Percentiles rank a stretch among this genome's conserved stretches.
Conservation (phyloP, 1,140 invertebrate genomes). For the Hyphantria cunea region DNA sequence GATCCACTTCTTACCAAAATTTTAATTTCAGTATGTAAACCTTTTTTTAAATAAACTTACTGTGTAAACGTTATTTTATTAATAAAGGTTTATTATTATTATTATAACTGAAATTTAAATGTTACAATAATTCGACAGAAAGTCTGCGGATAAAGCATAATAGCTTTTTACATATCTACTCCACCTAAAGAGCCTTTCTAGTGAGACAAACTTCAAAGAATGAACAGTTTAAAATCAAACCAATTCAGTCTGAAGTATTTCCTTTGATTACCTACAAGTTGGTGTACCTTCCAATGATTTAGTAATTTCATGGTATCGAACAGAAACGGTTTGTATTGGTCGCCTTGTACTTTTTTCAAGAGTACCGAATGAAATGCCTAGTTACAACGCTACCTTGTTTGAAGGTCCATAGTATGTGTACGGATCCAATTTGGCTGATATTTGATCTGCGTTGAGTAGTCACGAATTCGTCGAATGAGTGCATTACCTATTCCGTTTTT, state of each 20-base stretch:
- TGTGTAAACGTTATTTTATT: too few relatives aligned
- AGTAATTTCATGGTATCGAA: slow-evolving; percentile 39
- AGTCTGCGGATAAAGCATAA: neutral
- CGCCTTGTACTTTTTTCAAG: slow-evolving; percentile 26
- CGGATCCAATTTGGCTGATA: slow-evolving; percentile 39
- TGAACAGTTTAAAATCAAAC: slow-evolving; percentile 21
- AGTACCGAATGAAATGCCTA: slow-evolving; percentile 30
- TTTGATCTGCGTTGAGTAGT: slow-evolving; percentile 45
- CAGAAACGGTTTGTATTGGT: slow-evolving; percentile 24
- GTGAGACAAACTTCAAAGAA: slow-evolving; percentile 7
- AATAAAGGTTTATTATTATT: too few relatives aligned
- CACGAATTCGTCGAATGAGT: slow-evolving; percentile 33
- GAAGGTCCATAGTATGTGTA: slow-evolving; percentile 13
- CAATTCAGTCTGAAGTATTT: slow-evolving; percentile 21
- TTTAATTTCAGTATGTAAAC: too few relatives aligned
- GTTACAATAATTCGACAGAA: neutral
- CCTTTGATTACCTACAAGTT: slow-evolving; percentile 28
- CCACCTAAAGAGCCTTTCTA: neutral
- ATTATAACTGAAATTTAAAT: too few relatives aligned
- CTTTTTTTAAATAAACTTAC: too few relatives aligned
- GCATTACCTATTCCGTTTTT: slow-evolving; percentile 47
- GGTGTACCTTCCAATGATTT: slow-evolving; percentile 12
- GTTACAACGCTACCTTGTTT: slow-evolving; percentile 20
- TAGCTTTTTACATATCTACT: neutral
- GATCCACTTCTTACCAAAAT: too few relatives aligned